These are phyloP conservation scores for Ophioninae sp. DNA, from an alignment of 2,888 invertebrate genomes.

Conservation along the genomic window DNA sequence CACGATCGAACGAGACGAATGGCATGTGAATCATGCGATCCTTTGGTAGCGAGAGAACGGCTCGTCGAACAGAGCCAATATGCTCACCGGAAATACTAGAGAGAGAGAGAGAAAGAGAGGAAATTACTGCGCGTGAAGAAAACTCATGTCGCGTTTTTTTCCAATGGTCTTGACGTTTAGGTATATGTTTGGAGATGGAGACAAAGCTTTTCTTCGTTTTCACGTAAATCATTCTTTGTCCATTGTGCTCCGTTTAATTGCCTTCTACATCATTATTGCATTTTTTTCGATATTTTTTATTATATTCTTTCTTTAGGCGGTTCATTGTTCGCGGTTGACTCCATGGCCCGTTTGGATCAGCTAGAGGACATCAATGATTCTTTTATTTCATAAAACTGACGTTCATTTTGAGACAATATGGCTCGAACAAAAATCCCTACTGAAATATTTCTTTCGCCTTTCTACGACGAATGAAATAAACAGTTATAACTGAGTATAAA, in stretches of 20 bases:
- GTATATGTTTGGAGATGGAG: neutral
- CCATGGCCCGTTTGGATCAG: too few relatives aligned
- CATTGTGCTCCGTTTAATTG: neutral
- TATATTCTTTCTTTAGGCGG: too few relatives aligned
- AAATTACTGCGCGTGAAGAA: neutral
- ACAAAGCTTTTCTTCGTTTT: neutral
- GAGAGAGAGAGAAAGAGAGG: neutral
- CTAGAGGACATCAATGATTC: too few relatives aligned
- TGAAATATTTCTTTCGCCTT: neutral
- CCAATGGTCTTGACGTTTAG: neutral
- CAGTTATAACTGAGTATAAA: neutral
- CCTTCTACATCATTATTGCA: too few relatives aligned
- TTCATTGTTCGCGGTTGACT: too few relatives aligned
- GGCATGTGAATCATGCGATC: constrained; percentile 19
- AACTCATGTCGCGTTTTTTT: neutral
- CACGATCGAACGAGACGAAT: constrained; percentile 12
- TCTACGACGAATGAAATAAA: neutral
- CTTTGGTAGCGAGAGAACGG: neutral
- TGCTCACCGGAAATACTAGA: neutral
- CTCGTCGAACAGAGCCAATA: constrained; percentile 3
- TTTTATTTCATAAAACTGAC: too few relatives aligned
- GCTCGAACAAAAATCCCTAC: neutral
- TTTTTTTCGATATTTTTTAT: too few relatives aligned
- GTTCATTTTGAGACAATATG: too few relatives aligned
- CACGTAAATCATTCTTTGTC: neutral